Evolutionary conservation across 1,140 invertebrate genomes (phyloP).

Genomic region (Lepidurus arcticus): DNA sequence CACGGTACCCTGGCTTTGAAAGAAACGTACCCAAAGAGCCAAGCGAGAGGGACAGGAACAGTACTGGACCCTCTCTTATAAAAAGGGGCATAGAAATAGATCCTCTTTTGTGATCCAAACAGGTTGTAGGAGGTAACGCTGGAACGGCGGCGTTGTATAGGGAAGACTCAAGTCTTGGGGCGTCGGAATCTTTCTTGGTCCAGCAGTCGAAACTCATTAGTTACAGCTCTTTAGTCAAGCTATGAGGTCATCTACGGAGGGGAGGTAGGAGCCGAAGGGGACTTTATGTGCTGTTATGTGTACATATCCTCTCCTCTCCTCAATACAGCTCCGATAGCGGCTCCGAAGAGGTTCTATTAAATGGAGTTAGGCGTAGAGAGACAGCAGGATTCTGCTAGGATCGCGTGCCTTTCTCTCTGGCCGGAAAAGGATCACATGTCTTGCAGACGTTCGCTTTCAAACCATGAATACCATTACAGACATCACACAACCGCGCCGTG

Average conservation of each 20-base stretch:
- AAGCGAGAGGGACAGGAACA: background rate
- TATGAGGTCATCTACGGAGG: constrained; percentile 16
- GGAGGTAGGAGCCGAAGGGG: background rate
- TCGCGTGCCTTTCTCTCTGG: background rate
- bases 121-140: constrained; percentile 17
- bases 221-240: constrained; percentile 18
- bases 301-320: background rate
- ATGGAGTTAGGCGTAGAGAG: background rate
- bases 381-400: background rate
- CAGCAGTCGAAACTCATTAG: constrained; percentile 21
- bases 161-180: background rate
- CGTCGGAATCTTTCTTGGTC: constrained; percentile 12
- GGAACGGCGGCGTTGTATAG: constrained; percentile 5
- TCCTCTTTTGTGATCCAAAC: background rate
- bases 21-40: background rate
- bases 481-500: background rate
- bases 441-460: background rate
- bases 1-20: background rate
- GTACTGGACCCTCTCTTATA: background rate
- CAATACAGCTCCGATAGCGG: background rate
- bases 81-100: background rate
- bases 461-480: background rate
- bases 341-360: background rate
- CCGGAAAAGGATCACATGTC: constrained; percentile 1
- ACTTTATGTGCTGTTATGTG: constrained; percentile 6